phyloP scores from a whole-genome alignment of 2,797 vertebrate genomes.

The Helarctos malayanus region DNA sequence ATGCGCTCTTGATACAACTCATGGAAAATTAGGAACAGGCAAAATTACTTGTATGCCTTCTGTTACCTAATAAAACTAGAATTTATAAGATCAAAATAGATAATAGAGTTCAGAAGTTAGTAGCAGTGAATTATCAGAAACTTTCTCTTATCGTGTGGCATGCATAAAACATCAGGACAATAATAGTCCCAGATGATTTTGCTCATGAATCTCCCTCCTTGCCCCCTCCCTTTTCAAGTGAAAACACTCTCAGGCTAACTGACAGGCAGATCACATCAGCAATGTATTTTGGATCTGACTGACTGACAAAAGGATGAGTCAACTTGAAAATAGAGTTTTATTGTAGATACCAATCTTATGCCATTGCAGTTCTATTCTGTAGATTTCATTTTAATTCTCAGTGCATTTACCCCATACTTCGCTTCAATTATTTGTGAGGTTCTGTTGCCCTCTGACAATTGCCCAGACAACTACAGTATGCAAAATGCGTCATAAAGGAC shows the following conservation, averaged over 20 bases:
- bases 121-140: neutral
- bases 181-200: neutral
- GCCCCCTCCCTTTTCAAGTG: neutral
- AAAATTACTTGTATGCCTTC: neutral
- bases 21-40: neutral
- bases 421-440: neutral
- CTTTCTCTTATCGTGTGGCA: neutral
- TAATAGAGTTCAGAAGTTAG: neutral
- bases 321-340: neutral
- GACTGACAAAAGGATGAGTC: neutral
- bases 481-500: neutral
- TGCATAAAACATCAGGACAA: neutral
- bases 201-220: neutral
- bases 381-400: constrained; percentile 2
- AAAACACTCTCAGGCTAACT: neutral
- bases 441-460: constrained; percentile 1
- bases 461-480: neutral
- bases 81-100: neutral
- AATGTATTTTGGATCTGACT: neutral
- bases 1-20: neutral
- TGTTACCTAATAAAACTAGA: neutral
- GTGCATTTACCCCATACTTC: neutral
- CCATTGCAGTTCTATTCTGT: neutral
- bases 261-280: neutral
- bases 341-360: neutral